These are phyloP conservation scores for Capreolus pygargus DNA, from an alignment of 2,113 vertebrate species.

Conservation along the genomic window DNA sequence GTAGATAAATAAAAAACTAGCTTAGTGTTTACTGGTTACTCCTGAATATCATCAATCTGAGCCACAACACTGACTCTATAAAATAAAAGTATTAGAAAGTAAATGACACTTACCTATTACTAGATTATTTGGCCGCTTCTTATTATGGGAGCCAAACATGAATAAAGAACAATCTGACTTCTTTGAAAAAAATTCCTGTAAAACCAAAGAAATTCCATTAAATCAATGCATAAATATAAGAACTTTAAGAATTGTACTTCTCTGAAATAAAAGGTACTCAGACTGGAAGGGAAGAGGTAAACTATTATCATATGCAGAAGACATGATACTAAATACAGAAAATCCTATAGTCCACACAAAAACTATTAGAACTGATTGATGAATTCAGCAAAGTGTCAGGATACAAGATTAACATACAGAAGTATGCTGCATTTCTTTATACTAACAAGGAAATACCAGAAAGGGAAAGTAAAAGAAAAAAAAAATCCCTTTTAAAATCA, in stretches of 20 bases:
- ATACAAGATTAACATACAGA: not conserved
- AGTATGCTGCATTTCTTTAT: not conserved
- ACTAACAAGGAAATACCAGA: not conserved
- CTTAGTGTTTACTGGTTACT: not conserved
- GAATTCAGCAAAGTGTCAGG: not conserved
- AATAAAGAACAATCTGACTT: slow-evolving; percentile 96
- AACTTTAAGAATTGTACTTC: not conserved
- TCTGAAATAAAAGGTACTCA: not conserved
- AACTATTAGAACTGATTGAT: not conserved
- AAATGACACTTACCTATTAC: slow-evolving; percentile 87
- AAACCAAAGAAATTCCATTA: slow-evolving; percentile 40
- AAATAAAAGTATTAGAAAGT: not conserved
- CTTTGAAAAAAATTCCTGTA: slow-evolving; percentile 97
- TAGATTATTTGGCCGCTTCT: slow-evolving; percentile 96
- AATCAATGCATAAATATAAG: not conserved
- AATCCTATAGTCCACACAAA: not conserved
- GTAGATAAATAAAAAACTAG: not conserved
- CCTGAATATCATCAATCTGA: not conserved
- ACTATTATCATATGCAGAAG: not conserved
- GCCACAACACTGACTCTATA: not conserved
- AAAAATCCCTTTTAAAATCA: not conserved
- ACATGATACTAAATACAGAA: not conserved
- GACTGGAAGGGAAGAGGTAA: not conserved
- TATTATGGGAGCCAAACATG: slow-evolving; percentile 97
- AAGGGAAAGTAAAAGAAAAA: not conserved